Base-by-base conservation (phyloP, 2,888 invertebrate genomes). In the Teleogryllus oceanicus region DNA sequence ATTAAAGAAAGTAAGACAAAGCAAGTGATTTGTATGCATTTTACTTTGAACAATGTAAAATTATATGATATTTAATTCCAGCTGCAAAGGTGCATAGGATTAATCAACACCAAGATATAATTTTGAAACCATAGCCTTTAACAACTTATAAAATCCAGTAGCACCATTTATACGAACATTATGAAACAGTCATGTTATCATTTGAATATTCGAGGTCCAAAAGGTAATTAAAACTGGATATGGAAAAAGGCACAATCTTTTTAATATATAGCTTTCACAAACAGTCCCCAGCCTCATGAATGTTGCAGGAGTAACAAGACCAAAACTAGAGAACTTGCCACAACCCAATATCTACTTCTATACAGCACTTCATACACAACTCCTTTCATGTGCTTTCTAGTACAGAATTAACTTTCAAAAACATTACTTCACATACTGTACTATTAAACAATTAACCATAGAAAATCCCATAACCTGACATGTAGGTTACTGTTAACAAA, bases 271-370 rank as follows among this genome's bases (percentile, higher is more conserved):
- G 62, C 62, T 62, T 62, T 62, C 62, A 62, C 62, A 62, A 62
- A 62, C 62, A 62, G 62, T 62, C 62, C 62, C 62, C 16, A 62
- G 62, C 62, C 62, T 62, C 62, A 62, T 62, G 62, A 62, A 62
- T 62, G 62, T 62, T 62, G 62, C 62, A 62, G 62, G 62, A 62
- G 62, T 62, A 62, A 62, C 62, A 62, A 62, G 62, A 62, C 62
- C 62, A 62, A n/a, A 62, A 16, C 62, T n/a, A 62, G n/a, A 62
- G 62, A 62, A 62, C 62, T 62, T 62, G 62, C 62, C 62, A 62
- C 62, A 62, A 62, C 62, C 62, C 62, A 62, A n/a, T 62, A 62
- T 18, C 62, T 62, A 62, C n/a, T 62, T n/a, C 62, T 62, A 18
- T n/a, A 62, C 62, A 62, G 13, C 13, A 62, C 62, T 62, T 62